Evolutionary conservation across 2,113 vertebrate species (phyloP), one percentile per base, ranked within the genome.

Genomic region (Thamnaconus septentrionalis): DNA sequence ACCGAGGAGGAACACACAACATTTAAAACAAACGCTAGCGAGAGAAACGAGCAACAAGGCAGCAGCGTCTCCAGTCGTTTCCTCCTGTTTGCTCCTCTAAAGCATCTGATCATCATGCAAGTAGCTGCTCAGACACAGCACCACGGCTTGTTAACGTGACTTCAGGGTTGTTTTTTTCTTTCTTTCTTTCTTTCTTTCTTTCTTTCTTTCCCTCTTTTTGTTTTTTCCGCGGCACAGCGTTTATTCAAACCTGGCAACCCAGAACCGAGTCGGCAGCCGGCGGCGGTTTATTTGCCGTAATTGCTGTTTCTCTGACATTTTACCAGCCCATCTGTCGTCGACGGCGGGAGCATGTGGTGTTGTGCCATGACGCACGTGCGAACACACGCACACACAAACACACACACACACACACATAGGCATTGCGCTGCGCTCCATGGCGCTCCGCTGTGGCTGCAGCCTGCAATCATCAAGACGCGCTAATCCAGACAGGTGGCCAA

Each of bases 311-410:
- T 79, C 66, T 80, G 76, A 71, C 77, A 71, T 75, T 75, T 73
- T 49, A 65, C 79, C 54, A 50, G 59, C 64, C 86, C 83, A 86
- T 87, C 88, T 90, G 86, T 71, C 82, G 66, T 66, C 63, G 60
- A 69, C 43, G 41, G 76, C 63, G 70, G 53, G 51, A 71, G 67
- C 77, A 86, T 86, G 81, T 73, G 80, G 73, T 65, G 53, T 64
- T 12, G 42, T 62, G 61, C 56, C 47, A 56, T 83, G 59, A 72
- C 11, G 66, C 63, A 53, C 59, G 44, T 51, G 44, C 59, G 44
- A 10, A 54, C 8, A 59, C 40, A 45, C n/a, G n/a, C n/a, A 31
- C 6, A 59, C 53, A 52, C 60, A 65, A 18, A 62, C 45, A 52
- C 56, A 46, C 41, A 48, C n/a, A 70, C 18, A 62, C 41, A 72